Evolutionary conservation across 2,113 vertebrate species (phyloP).

Genomic region (Podarcis raffonei): DNA sequence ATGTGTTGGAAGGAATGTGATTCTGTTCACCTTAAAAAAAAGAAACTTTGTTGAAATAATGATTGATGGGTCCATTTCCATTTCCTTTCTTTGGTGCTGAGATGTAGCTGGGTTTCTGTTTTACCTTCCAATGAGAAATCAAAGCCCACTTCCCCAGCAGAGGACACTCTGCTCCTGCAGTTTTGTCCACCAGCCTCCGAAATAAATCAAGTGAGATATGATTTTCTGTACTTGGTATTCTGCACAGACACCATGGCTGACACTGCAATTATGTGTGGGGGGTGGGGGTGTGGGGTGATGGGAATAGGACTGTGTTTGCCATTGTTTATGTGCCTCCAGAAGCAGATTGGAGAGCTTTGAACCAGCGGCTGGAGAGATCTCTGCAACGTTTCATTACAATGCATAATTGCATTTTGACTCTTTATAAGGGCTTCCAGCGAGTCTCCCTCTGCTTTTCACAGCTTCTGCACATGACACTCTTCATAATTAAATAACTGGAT

Average conservation of each 20-base stretch:
- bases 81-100: not conserved
- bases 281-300: not conserved
- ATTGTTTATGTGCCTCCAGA: slow-evolving; percentile 76
- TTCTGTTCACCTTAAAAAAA: too few species aligned
- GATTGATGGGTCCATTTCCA: slow-evolving; percentile 28
- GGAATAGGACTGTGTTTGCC: slow-evolving; percentile 58
- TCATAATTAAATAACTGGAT: slow-evolving; percentile 69
- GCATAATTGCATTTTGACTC: slow-evolving; percentile 69
- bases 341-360: slow-evolving; percentile 64
- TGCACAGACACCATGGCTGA: slow-evolving; percentile 74
- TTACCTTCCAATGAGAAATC: slow-evolving; percentile 3
- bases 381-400: slow-evolving; percentile 64
- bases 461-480: slow-evolving; percentile 43
- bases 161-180: slow-evolving; percentile 70
- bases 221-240: slow-evolving; percentile 75
- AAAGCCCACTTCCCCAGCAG: slow-evolving; percentile 59
- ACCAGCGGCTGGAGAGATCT: slow-evolving; percentile 57
- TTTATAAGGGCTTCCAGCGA: slow-evolving; percentile 46
- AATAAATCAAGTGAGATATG: slow-evolving; percentile 68
- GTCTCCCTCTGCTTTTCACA: slow-evolving; percentile 31
- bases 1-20: slow-evolving; percentile 38
- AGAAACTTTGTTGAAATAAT: not conserved
- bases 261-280: slow-evolving; percentile 74
- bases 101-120: fast-evolving
- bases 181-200: slow-evolving; percentile 31